Base-by-base conservation (phyloP, 2,797 vertebrate genomes). In the Eulemur mongoz region DNA sequence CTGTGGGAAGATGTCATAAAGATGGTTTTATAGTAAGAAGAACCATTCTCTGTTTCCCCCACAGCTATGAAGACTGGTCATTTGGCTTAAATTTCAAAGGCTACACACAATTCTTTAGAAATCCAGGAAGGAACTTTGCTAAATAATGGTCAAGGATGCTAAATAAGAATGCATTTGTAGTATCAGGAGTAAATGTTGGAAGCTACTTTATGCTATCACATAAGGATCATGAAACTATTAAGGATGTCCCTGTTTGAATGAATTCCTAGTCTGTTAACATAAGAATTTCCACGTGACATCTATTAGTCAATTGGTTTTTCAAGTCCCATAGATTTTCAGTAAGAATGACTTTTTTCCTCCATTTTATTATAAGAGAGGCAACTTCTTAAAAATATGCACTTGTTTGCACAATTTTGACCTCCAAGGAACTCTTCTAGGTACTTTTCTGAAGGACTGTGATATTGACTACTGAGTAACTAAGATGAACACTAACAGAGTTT, bases 1-100 rank as follows among this genome's bases (percentile, higher is more conserved):
- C 92, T 98, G 96, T 98, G 97, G 97, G 95, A 97, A 98, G 97
- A 98, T 98, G 96, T 97, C 97, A 98, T 94, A 94, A 97, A 98
- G 96, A 98, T 97, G 96, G 94, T 96, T 98, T 97, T 97, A 85
- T 93, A 97, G 89, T 95, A 93, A 96, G 73, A 87, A 95, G 97
- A 98, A 97, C 94, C 54, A 97, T 97, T 98, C 90, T 65, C n/a
- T 81, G 27, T 95, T 97, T 70, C 70, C 84, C 72, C 73, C 61
- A 25, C 78, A 96, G 79, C 84, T 92, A 95, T 69, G 81, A 89
- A 75, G 96, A 70, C 59, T 81, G 88, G 85, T 96, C 97, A 97
- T 92, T 98, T 97, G 97, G 97, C 94, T 98, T 96, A 88, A 87
- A 97, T 97, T 97, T 96, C 81, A 97, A 97, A 96, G 91, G 72